phyloP scores from a whole-genome alignment of 53 echinoderm and acorn worm species.

The Crossaster papposus region DNA sequence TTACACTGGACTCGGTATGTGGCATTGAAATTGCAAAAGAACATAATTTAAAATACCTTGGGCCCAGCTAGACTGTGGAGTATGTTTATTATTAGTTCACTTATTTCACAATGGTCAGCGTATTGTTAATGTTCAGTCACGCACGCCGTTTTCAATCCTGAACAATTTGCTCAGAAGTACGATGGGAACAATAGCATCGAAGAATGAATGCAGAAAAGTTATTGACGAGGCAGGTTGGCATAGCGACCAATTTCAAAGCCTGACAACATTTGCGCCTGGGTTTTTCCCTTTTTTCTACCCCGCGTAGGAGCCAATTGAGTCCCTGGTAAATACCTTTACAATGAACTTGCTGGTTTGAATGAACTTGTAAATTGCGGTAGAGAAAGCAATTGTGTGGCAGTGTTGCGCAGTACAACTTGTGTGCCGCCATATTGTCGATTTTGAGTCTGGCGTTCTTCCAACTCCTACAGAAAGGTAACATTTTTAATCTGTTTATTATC shows the following conservation, averaged over 20 bases:
- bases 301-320: not conserved
- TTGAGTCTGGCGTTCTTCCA: not conserved
- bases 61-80: not conserved
- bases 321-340: not conserved
- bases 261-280: not conserved
- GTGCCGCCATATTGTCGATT: not conserved
- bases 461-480: not conserved
- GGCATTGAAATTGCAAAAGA: too few species aligned
- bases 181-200: not conserved
- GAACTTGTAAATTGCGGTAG: not conserved
- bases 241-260: conserved; percentile 2
- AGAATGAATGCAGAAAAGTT: not conserved
- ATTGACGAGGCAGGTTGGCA: not conserved
- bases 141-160: not conserved
- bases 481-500: not conserved
- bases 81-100: not conserved
- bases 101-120: not conserved
- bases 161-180: not conserved
- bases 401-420: not conserved
- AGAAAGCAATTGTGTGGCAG: not conserved
- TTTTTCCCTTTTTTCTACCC: not conserved
- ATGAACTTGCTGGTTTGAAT: not conserved
- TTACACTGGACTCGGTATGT: too few species aligned
- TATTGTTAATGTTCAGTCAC: not conserved
- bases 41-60: too few species aligned